Base-by-base conservation (phyloP, 2,888 invertebrate genomes). In the Caenorhabditis panamensis region DNA sequence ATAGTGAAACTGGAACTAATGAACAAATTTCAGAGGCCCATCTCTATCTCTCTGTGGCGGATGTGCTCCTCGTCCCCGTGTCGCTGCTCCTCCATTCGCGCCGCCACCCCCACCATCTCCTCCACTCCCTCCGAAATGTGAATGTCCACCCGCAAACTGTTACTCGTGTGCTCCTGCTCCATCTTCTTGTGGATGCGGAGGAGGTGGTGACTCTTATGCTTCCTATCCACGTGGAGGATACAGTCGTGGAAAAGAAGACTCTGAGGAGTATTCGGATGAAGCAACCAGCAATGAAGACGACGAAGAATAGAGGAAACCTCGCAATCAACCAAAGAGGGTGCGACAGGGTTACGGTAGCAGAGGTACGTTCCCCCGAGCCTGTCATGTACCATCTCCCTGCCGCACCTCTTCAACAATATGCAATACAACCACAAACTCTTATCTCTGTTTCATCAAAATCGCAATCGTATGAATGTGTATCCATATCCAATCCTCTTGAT, bases 71-170 rank as follows among this genome's bases (percentile, higher is more conserved):
- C 71, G 71, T 8, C 79, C 72, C 2, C 79, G 79, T 2, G 63
- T 79, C 31, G 68, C 79, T 9, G 79, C 79, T 56, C 79, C 79
- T 26, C 68, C 79, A 31, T 73, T 73, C 41, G 49, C 58, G 44
- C 71, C 78, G 20, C 72, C 72, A 9, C 78, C 78, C 31, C 78
- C 69, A 41, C 61, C 69, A 18, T 37, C 61, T 41, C 41, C 69
- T n/a, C 61, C 69, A 37, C 79, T 73, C 44, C 79, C 79, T 26
- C 67, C 76, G 22, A 62, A 53, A 9, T 72, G 72, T 20, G 41
- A 71, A 11, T 71, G 71, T 16, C 71, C 71, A 26, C 71, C 61
- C 1, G 16, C 22, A 1, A 62, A 36, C 22, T 79, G 79, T 51
- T 28, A 63, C 36, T 73, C 73, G 8, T 79, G 79, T 53, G 73